Evolutionary conservation across 2,113 vertebrate species (phyloP).

Genomic region (Pomatorhinus ruficollis): DNA sequence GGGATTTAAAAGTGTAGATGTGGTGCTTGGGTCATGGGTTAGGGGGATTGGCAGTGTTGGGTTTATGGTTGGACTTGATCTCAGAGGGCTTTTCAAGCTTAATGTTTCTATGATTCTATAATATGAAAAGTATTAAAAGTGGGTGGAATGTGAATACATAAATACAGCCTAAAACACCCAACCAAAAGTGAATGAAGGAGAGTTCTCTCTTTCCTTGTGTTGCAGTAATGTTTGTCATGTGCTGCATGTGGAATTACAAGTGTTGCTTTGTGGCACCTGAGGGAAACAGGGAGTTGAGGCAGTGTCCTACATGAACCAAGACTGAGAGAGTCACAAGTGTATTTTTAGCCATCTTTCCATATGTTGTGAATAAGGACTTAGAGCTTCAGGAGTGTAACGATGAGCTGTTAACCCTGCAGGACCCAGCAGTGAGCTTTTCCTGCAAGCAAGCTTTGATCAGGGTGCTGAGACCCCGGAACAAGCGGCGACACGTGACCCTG

Average conservation of each 20-base stretch:
- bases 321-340: not conserved
- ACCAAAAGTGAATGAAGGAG: not conserved
- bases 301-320: not conserved
- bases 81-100: not conserved
- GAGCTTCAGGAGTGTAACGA: not conserved
- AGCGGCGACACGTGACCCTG: slow-evolving; percentile 92
- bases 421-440: slow-evolving; percentile 96
- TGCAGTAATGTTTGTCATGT: not conserved
- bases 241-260: not conserved
- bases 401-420: slow-evolving; percentile 73
- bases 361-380: not conserved
- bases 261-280: not conserved
- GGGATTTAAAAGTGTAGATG: not conserved
- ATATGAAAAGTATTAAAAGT: not conserved
- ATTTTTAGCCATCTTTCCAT: not conserved
- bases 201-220: not conserved
- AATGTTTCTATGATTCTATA: not conserved
- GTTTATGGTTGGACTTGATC: not conserved
- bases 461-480: slow-evolving; percentile 94
- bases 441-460: slow-evolving; percentile 98
- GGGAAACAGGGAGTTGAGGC: not conserved
- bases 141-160: accelerated
- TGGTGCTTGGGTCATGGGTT: not conserved
- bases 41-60: not conserved
- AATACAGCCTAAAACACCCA: not conserved